Evolutionary conservation across 2,888 invertebrate species (phyloP).

Genomic region (Drosophila flavopinicola): DNA sequence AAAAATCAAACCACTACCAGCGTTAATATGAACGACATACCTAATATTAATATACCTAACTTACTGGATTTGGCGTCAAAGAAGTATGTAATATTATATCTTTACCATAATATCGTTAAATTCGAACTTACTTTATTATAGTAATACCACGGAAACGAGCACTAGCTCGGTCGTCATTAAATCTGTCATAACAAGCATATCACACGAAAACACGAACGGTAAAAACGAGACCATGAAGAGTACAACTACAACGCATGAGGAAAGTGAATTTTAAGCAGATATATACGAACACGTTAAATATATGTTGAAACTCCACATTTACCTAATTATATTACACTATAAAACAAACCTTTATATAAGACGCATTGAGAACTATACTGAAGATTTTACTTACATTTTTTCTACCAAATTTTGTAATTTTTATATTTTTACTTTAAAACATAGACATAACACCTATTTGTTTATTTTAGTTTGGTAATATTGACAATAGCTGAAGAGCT

Average conservation of each 20-base stretch:
- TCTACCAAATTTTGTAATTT: constrained; percentile 10
- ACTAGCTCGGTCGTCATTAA: constrained; percentile 84
- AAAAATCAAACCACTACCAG: constrained; percentile 82
- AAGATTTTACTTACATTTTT: constrained; percentile 7
- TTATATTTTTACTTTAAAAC: constrained; percentile 15
- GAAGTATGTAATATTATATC: constrained; percentile 63
- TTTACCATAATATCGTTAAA: not conserved
- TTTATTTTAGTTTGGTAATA: constrained; percentile 12
- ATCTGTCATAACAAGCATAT: constrained; percentile 84
- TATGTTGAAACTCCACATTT: constrained; percentile 5
- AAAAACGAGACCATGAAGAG: constrained; percentile 81
- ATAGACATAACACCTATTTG: constrained; percentile 11
- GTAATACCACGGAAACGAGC: constrained; percentile 83
- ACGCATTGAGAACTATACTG: no score
- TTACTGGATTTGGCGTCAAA: constrained; percentile 81
- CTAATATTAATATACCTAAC: constrained; percentile 81
- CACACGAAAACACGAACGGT: constrained; percentile 83
- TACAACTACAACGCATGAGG: constrained; percentile 81
- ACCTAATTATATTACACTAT: not conserved
- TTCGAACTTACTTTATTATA: constrained; percentile 43
- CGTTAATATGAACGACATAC: constrained; percentile 83
- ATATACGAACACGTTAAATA: not conserved
- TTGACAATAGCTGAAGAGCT: constrained; percentile 19
- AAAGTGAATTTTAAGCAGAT: constrained; percentile 82
- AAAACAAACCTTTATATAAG: no score